Evolutionary conservation across 1,140 invertebrate genomes (phyloP).

Genomic region (Xylocopa sonorina): DNA sequence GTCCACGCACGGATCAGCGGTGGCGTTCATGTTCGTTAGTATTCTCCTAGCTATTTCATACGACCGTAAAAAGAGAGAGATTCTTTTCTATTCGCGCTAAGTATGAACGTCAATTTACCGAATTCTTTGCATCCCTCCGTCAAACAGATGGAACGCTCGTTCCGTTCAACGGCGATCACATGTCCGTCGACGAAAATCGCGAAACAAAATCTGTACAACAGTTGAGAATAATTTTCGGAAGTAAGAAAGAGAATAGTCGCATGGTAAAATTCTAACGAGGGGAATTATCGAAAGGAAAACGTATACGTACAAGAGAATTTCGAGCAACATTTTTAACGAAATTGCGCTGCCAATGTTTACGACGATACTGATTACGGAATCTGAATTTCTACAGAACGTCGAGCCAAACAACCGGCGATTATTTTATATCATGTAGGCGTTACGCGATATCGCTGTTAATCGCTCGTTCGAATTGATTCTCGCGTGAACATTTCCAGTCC

Average conservation of each 20-base stretch:
- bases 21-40: conserved; percentile 6
- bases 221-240: neutral
- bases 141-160: neutral
- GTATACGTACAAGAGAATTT: neutral
- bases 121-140: neutral
- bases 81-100: neutral
- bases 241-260: too few species aligned
- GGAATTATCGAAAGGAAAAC: neutral
- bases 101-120: neutral
- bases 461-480: neutral
- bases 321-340: neutral
- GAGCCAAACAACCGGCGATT: neutral
- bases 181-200: neutral
- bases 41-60: conserved; percentile 1
- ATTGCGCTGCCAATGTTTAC: neutral
- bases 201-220: neutral
- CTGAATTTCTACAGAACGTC: neutral
- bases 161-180: too few species aligned
- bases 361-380: neutral
- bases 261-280: neutral
- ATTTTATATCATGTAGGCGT: conserved; percentile 4
- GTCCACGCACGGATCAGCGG: conserved; percentile 18
- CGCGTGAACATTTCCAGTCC: neutral
- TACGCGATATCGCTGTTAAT: conserved; percentile 10
- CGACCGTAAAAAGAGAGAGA: neutral